Evolutionary conservation across 2,888 invertebrate species (phyloP), one percentile per base, ranked within the genome.

Genomic region (Chloroclysta siterata): DNA sequence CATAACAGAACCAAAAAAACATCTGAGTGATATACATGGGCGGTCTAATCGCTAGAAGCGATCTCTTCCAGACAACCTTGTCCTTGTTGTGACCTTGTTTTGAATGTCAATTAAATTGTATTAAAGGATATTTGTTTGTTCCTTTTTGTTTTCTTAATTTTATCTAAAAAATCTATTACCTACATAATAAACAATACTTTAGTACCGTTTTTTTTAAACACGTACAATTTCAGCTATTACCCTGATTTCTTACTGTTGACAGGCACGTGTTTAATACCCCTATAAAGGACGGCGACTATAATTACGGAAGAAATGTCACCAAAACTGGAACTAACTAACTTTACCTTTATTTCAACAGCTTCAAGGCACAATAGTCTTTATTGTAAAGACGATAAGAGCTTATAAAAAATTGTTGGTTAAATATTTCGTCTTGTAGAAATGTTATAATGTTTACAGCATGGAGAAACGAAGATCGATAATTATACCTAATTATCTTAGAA

Each of bases 221-320:
- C n/a, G n/a, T n/a, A n/a, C n/a, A n/a, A n/a, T n/a, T n/a, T 44
- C 11, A 46, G 17, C 17, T 17, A 4, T 10, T 46, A 46, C 10
- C 15, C 14, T 17, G 17, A 11, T 52, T 44, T 54, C 44, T 55
- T 47, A 29, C 69, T 72, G 83, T 68, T 77, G 83, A 87, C 87
- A 82, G 69, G 83, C 87, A 88, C 77, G 76, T 87, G 87, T 82
- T 75, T 66, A 67, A 52, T 48, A 57, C 52, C 59, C 52, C 53
- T n/a, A 63, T 85, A 87, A 87, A 83, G 72, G 76, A 85, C 82
- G 83, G 72, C 79, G 75, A 74, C 83, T 88, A 29, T 8, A 88
- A 88, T 88, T 88, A 85, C 72, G 42, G 41, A 44, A 48, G 48
- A 67, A 65, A 64, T 67, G 56, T 60, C 48, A 64, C 65, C 51